Evolutionary conservation across 2,888 invertebrate species (phyloP), one percentile per base, ranked within the genome.

Genomic region (Pachymerium ferrugineum): DNA sequence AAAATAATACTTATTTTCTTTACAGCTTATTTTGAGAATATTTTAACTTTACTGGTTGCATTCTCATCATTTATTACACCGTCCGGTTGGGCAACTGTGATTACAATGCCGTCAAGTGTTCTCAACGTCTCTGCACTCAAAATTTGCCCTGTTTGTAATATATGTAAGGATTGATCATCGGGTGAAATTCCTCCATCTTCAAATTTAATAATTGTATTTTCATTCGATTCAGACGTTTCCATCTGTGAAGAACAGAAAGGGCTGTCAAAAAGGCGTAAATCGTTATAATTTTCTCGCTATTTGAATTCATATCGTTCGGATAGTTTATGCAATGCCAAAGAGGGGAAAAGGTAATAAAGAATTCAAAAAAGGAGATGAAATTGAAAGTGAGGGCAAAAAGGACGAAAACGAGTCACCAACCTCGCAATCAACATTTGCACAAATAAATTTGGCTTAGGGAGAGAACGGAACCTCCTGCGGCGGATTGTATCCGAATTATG

Each of bases 321-420:
- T 1, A 22, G 14, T 2, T 25, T 25, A 10, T n/a, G 3, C 14
- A n/a, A n/a, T 6, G 28, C n/a, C 12, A 1, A 12, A 12, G 12
- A 35, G 10, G 10, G 19, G 31, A 1, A 16, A 2, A 29, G 4
- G 14, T 25, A 5, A 25, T 25, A 25, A 8, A n/a, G 68, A 28
- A 68, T 68, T 68, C 31, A 31, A 68, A 68, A 68, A 68, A 4
- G 10, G 62, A 31, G 70, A 4, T 16, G 25, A 31, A 30, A 31
- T 25, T 35, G 70, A 70, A 70, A 70, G 70, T 35, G 70, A 70
- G 35, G 70, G 33, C 33, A 35, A 33, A n/a, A 25, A 33, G 14
- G 8, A 25, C 73, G 79, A 81, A 80, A 81, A 80, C 80, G 81
- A 81, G 81, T 80, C 81, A 80, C 80, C 79, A 81, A 81, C 81